A percentile compares a stretch with the other conserved stretches of the same genome.
Conservation (phyloP, 1,140 invertebrate species). For the Bemisia tabaci region DNA sequence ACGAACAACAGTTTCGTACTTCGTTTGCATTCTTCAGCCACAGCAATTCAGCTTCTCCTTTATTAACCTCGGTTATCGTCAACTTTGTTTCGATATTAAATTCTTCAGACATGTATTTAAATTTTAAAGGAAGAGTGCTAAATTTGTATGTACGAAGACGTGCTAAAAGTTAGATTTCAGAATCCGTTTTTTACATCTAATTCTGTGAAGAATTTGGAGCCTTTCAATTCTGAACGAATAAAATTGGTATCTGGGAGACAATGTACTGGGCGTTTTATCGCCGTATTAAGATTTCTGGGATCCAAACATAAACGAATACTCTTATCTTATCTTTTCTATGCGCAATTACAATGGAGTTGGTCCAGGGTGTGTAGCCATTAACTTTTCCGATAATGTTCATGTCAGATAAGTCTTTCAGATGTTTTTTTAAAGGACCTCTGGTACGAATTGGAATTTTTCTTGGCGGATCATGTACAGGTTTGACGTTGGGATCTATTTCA, state of each 20-base stretch:
- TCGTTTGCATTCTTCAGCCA: too few species aligned
- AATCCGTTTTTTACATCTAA: constrained; percentile 20
- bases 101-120: too few species aligned
- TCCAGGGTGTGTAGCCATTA: too few species aligned
- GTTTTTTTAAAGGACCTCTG: constrained; percentile 17
- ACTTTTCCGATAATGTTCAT: constrained; percentile 16
- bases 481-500: constrained; percentile 14
- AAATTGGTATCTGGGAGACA: constrained; percentile 18
- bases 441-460: constrained; percentile 20
- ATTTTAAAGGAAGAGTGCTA: background rate
- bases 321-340: constrained; percentile 27
- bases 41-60: too few species aligned
- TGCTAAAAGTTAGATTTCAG: constrained; percentile 17
- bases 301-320: constrained; percentile 31
- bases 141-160: background rate
- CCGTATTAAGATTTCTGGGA: constrained; percentile 21
- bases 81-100: too few species aligned
- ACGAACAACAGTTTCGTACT: too few species aligned
- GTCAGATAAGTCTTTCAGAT: constrained; percentile 18
- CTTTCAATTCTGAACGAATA: constrained; percentile 14
- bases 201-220: constrained; percentile 14
- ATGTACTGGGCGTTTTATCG: constrained; percentile 11
- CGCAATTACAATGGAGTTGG: constrained; percentile 27
- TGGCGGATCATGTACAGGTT: constrained; percentile 16
- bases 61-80: too few species aligned